Evolutionary conservation across 2,888 invertebrate genomes (phyloP).

Genomic region (Spilosoma lubricipeda): DNA sequence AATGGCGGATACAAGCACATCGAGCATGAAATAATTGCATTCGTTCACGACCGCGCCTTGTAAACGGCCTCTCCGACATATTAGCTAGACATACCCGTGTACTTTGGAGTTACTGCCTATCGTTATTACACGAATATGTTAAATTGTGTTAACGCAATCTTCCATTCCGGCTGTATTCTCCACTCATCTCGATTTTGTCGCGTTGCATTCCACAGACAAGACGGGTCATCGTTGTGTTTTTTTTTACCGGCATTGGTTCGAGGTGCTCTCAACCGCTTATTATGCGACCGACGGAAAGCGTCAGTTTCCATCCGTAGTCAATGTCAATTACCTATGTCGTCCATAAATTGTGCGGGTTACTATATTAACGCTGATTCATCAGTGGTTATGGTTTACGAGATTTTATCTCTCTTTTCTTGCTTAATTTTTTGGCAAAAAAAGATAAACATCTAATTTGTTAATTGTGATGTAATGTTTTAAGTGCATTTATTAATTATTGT

Average conservation of each 20-base stretch:
- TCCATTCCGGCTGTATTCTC: constrained; percentile 52
- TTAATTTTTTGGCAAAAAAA: constrained; percentile 53
- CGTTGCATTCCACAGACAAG: constrained; percentile 72
- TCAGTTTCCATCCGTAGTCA: constrained; percentile 57
- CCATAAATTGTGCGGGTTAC: constrained; percentile 54
- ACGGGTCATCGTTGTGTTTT: constrained; percentile 70
- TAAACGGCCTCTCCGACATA: constrained; percentile 68
- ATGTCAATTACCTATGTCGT: constrained; percentile 57
- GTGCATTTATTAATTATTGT: neutral
- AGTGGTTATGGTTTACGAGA: constrained; percentile 61
- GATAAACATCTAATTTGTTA: constrained; percentile 36
- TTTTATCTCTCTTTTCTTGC: constrained; percentile 54
- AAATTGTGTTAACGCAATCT: constrained; percentile 61
- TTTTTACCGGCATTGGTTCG: constrained; percentile 65
- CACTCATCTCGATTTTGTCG: constrained; percentile 77
- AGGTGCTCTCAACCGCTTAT: constrained; percentile 63
- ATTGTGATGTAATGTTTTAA: constrained; percentile 28
- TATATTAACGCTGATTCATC: constrained; percentile 74
- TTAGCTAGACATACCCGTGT: constrained; percentile 68
- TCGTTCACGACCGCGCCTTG: constrained; percentile 76
- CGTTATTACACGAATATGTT: constrained; percentile 72
- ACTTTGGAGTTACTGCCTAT: constrained; percentile 68
- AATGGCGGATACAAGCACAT: constrained; percentile 77
- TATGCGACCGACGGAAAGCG: constrained; percentile 68
- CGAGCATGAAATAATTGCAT: constrained; percentile 81